phyloP scores from a whole-genome alignment of 2,888 invertebrate genomes.

The Leptinotarsa haldemani region DNA sequence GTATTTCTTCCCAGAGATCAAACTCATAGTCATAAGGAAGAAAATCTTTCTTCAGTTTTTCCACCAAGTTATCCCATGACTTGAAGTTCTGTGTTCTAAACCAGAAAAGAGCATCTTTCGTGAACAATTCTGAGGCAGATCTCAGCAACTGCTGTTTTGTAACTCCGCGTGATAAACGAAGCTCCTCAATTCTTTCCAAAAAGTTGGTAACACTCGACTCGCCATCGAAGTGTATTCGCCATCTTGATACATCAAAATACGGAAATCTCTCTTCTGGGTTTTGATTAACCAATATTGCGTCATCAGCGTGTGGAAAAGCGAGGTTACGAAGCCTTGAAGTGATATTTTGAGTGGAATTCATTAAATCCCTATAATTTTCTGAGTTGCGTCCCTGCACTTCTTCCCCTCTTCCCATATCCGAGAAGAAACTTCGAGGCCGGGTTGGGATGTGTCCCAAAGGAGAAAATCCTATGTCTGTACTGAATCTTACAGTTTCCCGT shows the following conservation, averaged over 20 bases:
- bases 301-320: background rate
- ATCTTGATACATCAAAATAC: conserved; percentile 4
- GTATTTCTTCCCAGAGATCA: conserved; percentile 27
- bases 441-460: too few species aligned
- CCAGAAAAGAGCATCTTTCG: conserved; percentile 28
- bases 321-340: background rate
- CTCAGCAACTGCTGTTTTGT: conserved; percentile 19
- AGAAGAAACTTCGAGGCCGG: background rate
- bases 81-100: conserved; percentile 20
- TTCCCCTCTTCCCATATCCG: background rate
- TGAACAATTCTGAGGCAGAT: conserved; percentile 27
- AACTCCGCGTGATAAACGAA: conserved; percentile 26
- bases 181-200: conserved; percentile 25
- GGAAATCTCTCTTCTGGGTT: background rate
- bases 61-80: conserved; percentile 24
- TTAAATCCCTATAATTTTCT: background rate
- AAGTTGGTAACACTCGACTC: conserved; percentile 24
- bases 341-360: background rate
- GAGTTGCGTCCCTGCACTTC: background rate
- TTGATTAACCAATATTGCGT: background rate
- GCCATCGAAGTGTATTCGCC: conserved; percentile 27
- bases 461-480: too few species aligned
- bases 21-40: conserved; percentile 29
- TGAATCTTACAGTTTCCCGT: too few species aligned
- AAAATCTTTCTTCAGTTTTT: conserved; percentile 12